A percentile compares a stretch with the other conserved stretches of the same genome.
phyloP scores from a whole-genome alignment of 2,113 vertebrate genomes.

The Bagarius yarrelli region DNA sequence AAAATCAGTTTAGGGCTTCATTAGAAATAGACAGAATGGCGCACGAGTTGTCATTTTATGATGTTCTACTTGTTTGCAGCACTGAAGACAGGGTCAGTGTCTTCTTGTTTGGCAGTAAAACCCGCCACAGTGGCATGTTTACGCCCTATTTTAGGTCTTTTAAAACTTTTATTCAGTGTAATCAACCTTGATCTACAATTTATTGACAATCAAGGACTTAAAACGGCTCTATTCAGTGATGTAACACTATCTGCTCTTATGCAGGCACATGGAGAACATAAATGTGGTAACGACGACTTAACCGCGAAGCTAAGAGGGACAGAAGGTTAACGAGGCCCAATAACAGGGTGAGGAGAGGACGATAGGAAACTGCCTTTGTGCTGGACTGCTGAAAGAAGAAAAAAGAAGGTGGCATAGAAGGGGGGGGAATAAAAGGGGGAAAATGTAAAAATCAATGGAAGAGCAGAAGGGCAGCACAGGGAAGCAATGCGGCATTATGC shows the following conservation, averaged over 20 bases:
- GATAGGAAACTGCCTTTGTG: constrained; percentile 46
- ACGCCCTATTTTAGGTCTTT: not conserved
- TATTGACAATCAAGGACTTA: not conserved
- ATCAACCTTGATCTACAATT: not conserved
- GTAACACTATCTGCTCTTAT: constrained; percentile 8
- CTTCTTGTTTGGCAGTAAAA: not conserved
- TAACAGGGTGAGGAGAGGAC: constrained; percentile 32
- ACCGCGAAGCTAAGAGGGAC: constrained; percentile 29
- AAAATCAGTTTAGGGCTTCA: not conserved
- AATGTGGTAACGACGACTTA: constrained; percentile 29
- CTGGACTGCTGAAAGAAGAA: constrained; percentile 35
- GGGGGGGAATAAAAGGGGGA: not conserved
- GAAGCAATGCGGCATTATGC: constrained; percentile 40
- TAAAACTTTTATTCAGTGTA: not conserved
- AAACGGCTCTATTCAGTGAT: not conserved
- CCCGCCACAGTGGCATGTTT: not conserved
- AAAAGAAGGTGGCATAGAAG: not conserved
- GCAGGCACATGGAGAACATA: constrained; percentile 32
- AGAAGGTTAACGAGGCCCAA: constrained; percentile 52
- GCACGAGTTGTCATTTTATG: not conserved
- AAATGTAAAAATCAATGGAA: constrained; percentile 31
- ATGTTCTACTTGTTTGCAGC: not conserved
- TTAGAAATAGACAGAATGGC: not conserved
- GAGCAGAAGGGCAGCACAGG: constrained; percentile 55
- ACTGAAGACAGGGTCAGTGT: not conserved